Evolutionary conservation across 23 tunicate species (phyloP).

Genomic region (Diplosoma virens): DNA sequence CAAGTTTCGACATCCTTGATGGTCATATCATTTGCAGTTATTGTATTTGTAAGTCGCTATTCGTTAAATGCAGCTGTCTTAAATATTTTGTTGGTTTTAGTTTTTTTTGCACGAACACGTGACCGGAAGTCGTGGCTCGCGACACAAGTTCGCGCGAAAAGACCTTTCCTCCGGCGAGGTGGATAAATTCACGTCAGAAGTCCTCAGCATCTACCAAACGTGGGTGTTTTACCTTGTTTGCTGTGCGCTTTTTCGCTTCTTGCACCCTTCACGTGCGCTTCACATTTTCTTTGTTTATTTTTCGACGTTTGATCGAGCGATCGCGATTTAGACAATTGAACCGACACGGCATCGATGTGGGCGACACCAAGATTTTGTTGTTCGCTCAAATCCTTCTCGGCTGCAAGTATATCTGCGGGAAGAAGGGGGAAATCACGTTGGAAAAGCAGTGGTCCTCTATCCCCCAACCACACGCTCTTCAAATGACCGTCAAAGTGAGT

Average conservation of each 20-base stretch:
- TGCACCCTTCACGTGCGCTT: no score
- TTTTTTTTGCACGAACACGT: slow-evolving; percentile 39
- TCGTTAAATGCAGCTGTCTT: no score
- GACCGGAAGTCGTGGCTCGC: slow-evolving; percentile 44
- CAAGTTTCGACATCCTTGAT: no score
- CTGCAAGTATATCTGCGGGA: slow-evolving; percentile 69
- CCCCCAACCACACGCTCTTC: slow-evolving; percentile 52
- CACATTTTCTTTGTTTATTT: no score
- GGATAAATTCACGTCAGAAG: slow-evolving; percentile 22
- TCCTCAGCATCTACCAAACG: slow-evolving; percentile 32
- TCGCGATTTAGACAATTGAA: slow-evolving; percentile 26
- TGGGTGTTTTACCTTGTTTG: no score
- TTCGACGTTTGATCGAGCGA: no score
- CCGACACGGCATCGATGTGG: slow-evolving; percentile 85
- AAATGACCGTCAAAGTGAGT: slow-evolving; percentile 66
- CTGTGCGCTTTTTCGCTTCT: no score
- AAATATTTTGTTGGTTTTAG: slow-evolving; percentile 1
- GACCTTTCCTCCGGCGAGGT: slow-evolving; percentile 21
- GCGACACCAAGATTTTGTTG: slow-evolving; percentile 56
- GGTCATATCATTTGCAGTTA: no score
- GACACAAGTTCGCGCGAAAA: slow-evolving; percentile 39
- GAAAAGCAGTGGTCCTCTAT: slow-evolving; percentile 81
- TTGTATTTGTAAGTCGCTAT: no score
- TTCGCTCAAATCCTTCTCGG: slow-evolving; percentile 86
- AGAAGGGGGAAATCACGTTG: slow-evolving; percentile 63